Percentiles rank a stretch among this genome's conserved stretches.
Conservation (phyloP, 2,113 vertebrate genomes). For the Aptenodytes forsteri region DNA sequence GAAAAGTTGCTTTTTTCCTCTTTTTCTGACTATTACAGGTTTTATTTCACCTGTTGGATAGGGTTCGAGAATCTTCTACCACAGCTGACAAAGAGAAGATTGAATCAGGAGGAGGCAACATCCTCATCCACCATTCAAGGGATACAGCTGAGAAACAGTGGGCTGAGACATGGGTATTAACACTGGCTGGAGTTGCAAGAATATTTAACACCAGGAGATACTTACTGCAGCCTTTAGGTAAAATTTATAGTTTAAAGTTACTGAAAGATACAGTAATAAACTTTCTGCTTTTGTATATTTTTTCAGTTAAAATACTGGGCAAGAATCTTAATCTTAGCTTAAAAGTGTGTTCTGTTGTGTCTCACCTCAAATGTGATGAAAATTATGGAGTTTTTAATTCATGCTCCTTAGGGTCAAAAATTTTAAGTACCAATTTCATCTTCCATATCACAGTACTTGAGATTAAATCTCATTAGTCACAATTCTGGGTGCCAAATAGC, state of each 20-base stretch:
- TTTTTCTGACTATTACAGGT: slow-evolving; percentile 78
- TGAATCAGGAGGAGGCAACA: slow-evolving; percentile 97
- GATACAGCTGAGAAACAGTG: slow-evolving; percentile 99
- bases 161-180: slow-evolving; percentile 99
- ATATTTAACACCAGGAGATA: slow-evolving; percentile 98
- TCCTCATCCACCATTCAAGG: slow-evolving; percentile 97
- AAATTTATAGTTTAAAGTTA: not conserved
- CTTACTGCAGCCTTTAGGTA: slow-evolving; percentile 92
- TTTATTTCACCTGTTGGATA: slow-evolving; percentile 91
- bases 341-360: not conserved
- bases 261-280: not conserved
- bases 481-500: not conserved
- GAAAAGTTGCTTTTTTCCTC: not conserved
- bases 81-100: slow-evolving; percentile 99
- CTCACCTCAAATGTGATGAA: not conserved
- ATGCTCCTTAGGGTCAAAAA: not conserved
- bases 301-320: not conserved
- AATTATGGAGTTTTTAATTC: not conserved
- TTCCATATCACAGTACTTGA: not conserved
- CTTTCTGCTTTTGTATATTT: not conserved
- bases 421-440: not conserved
- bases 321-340: not conserved
- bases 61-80: slow-evolving; percentile 93
- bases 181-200: slow-evolving; percentile 93
- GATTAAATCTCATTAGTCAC: not conserved